Evolutionary conservation across 2,113 vertebrate species (phyloP), one percentile per base, ranked within the genome.

Genomic region (Orthonyx spaldingii): DNA sequence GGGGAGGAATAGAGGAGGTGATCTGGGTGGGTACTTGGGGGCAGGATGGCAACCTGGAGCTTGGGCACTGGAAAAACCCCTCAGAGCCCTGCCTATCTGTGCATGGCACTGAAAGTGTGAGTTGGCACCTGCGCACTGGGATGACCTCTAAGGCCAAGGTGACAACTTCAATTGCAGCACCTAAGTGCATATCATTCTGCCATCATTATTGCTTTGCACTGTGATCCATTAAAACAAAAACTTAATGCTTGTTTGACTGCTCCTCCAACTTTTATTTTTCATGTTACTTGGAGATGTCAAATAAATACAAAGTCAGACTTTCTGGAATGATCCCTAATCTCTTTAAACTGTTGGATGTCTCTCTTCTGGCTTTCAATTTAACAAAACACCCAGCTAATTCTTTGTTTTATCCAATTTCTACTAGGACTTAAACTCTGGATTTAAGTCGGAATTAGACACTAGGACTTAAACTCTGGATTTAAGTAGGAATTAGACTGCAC

Each of bases 361-460:
- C 35, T 88, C 47, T 90, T 89, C n/a, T 64, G 65, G 7, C 44
- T 71, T 64, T 60, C 61, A 32, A 3, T 84, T 92, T 92, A 89
- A 56, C n/a, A 75, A 79, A 96, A 59, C 23, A 66, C 16, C 39
- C 26, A 64, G 56, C 22, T 89, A 87, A 92, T 64, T 37, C 18
- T 87, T 93, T 10, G 0, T 56, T 90, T 81, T 65, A 56, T 78
- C 70, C 1, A 3, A 6, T 90, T 94, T 93, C 56, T 78, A 37
- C 21, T 49, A 83, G 79, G 56, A 81, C 14, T 66, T 84, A 71
- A 88, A 66, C 20, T 80, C 21, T 33, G 15, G 9, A 44, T 68
- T 87, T 80, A 66, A 81, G 41, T 49, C 88, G 83, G 71, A 90
- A 88, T 75, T 96, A 77, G 33, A 33, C 41, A 37, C 21, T 49